Base-by-base conservation (phyloP, 2,113 vertebrate genomes). In the Neotoma lepida region DNA sequence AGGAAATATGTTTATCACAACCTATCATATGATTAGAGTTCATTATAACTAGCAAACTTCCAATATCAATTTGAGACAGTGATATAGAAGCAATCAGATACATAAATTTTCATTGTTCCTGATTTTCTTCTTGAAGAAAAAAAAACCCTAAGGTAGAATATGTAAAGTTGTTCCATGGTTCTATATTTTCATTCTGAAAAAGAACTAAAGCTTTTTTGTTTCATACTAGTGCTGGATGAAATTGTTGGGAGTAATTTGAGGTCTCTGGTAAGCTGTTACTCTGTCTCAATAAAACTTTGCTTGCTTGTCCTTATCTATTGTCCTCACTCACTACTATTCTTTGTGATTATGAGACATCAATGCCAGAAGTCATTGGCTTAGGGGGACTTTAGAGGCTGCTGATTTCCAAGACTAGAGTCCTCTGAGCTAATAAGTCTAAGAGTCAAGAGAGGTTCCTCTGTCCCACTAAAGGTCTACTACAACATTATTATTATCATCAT, bases 161-260 rank as follows among this genome's bases (percentile, higher is more conserved):
- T 87, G 9, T n/a, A 17, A 85, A 88, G 56, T 35, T 92, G 17
- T 86, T 86, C 26, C 78, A 39, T 66, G 14, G 7, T 84, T 30
- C 24, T 80, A 8, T 1, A 91, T 63, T 26, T 89, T 28, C 9
- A 84, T 73, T n/a, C 22, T 86, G 22, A 77, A 44, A 88, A 92
- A 64, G 18, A 82, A 94, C 13, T 51, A 86, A 80, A 84, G 39
- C 73, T 92, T 94, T 9, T 96, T 68, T 86, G 76, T 61, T 54
- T 17, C n/a, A 76, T 70, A 74, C 54, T 81, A 88, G 78, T 74
- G 15, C 10, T 76, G 13, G 80, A 6, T 58, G 20, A 92, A 76
- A 88, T 17, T 95, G n/a, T 88, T 35, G 76, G 24, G 35, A 41
- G n/a, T 26, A 17, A 61, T 61, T 58, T 41, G n/a, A 61, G 13